Evolutionary conservation across 2,113 vertebrate species (phyloP).

Genomic region (Pardalotus punctatus): DNA sequence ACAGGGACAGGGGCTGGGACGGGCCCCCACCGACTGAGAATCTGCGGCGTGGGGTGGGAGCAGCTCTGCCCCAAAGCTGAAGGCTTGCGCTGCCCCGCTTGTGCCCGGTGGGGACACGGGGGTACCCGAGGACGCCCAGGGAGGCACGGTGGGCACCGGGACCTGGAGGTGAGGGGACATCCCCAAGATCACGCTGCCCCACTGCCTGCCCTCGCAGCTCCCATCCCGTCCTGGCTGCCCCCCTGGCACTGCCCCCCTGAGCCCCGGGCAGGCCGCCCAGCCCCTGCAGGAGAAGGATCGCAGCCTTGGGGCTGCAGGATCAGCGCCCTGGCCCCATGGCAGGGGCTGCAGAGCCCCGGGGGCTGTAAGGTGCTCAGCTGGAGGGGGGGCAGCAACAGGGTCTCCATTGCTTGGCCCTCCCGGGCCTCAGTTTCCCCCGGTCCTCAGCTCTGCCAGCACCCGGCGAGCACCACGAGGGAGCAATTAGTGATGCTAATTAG

Average conservation of each 20-base stretch:
- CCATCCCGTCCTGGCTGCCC: neutral
- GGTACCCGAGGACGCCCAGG: neutral
- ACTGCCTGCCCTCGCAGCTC: no score
- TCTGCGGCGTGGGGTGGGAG: neutral
- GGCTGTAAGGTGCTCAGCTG: fast-evolving
- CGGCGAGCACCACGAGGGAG: neutral
- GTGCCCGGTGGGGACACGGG: fast-evolving
- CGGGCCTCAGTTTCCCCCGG: neutral
- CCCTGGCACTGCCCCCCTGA: neutral
- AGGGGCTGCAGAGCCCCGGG: neutral
- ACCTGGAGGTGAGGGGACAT: neutral
- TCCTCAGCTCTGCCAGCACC: neutral
- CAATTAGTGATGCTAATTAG: slow-evolving; percentile 58
- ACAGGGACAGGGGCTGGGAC: neutral
- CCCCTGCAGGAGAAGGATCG: neutral
- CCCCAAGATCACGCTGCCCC: neutral
- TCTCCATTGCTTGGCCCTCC: neutral
- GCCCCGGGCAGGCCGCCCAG: no score
- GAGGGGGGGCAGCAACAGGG: neutral
- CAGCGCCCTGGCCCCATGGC: neutral
- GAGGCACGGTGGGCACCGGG: neutral
- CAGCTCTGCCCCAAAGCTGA: fast-evolving
- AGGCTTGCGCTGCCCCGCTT: neutral
- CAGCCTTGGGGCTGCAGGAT: neutral
- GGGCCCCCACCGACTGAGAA: neutral